Conservation (phyloP, 2,113 vertebrate species). For the Crypturellus undulatus region DNA sequence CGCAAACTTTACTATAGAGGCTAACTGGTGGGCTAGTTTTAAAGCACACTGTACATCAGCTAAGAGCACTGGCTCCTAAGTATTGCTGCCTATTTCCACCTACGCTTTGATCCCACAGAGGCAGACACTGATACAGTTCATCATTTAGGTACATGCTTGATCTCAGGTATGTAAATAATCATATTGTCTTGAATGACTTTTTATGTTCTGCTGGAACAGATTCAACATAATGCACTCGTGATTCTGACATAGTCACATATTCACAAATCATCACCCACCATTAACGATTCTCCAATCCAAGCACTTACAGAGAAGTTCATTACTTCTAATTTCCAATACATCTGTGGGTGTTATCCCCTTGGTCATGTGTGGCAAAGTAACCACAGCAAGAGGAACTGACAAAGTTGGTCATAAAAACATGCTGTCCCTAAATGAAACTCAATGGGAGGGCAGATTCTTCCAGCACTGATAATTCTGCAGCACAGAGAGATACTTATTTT, state of each 20-base stretch:
- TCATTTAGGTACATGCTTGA: not conserved
- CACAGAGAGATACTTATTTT: not conserved
- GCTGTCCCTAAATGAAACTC: not conserved
- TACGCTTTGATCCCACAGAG: not conserved
- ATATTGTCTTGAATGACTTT: not conserved
- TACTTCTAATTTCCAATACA: not conserved
- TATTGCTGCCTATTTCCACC: not conserved
- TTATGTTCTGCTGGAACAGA: not conserved
- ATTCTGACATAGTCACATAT: not conserved
- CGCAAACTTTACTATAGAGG: not conserved
- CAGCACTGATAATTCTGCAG: not conserved
- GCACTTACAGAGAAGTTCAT: not conserved
- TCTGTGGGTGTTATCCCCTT: rapidly evolving
- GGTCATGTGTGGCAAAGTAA: not conserved
- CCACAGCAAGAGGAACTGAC: not conserved
- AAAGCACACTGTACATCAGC: not conserved
- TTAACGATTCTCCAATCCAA: not conserved
- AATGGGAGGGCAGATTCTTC: not conserved
- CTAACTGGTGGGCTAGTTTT: not conserved
- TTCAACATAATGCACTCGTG: not conserved
- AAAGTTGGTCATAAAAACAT: not conserved
- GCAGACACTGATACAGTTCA: rapidly evolving
- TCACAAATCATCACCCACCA: not conserved
- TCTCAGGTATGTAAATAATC: not conserved
- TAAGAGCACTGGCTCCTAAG: not conserved